These are phyloP conservation scores for Lepidochrysops patricia DNA, from an alignment of 2,888 invertebrate genomes.

Conservation along the genomic window DNA sequence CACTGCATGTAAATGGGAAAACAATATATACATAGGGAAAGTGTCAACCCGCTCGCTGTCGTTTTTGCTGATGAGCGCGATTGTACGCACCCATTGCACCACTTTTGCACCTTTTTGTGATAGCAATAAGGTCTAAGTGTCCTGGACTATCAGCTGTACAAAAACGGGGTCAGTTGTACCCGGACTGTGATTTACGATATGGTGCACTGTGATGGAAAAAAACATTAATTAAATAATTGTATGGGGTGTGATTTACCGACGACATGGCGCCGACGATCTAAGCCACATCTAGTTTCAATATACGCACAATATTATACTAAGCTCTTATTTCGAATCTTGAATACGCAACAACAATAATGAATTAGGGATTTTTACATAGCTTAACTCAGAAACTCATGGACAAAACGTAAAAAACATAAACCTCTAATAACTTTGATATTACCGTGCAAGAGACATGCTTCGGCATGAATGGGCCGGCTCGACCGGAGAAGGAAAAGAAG, in stretches of 20 bases:
- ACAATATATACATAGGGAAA: background rate
- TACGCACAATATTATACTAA: too few species aligned
- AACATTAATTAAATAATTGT: background rate
- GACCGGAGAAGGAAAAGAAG: too few species aligned
- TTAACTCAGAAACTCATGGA: too few species aligned
- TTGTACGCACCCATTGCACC: background rate
- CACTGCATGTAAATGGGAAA: background rate
- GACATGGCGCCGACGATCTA: background rate
- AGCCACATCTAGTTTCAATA: too few species aligned
- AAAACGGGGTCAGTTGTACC: background rate
- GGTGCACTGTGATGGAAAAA: background rate
- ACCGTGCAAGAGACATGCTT: too few species aligned
- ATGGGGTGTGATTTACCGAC: background rate
- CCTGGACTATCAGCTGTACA: background rate
- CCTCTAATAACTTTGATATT: too few species aligned
- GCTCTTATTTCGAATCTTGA: too few species aligned
- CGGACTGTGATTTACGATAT: background rate
- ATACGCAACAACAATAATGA: too few species aligned
- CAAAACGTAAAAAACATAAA: too few species aligned
- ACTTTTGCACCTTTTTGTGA: background rate
- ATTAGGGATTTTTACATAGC: too few species aligned
- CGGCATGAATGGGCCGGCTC: too few species aligned
- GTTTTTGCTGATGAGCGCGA: slow-evolving; percentile 7
- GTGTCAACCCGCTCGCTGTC: background rate
- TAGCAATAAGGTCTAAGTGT: background rate